Conservation (phyloP, 2,888 invertebrate genomes). For the Tipula confusa region DNA sequence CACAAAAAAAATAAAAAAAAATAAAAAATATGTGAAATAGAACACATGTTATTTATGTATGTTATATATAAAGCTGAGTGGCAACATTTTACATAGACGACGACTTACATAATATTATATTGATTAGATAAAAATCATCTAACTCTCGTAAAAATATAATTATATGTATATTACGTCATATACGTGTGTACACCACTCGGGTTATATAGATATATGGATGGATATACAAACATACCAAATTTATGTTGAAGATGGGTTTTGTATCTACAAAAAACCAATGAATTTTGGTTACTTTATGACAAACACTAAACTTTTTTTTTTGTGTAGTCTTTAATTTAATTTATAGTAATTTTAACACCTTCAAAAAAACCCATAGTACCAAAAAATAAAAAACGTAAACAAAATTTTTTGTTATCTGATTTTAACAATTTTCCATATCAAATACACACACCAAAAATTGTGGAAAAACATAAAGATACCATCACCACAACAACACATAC, state of each 20-base stretch:
- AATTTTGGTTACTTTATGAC: constrained; percentile 25
- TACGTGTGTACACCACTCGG: not conserved
- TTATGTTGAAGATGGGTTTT: too few relatives aligned
- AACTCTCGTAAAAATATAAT: not conserved
- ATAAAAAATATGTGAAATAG: not conserved
- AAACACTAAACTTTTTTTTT: not conserved
- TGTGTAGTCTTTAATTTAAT: constrained; percentile 13
- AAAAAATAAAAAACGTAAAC: not conserved
- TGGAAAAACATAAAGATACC: constrained; percentile 3
- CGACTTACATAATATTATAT: not conserved
- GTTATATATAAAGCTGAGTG: not conserved
- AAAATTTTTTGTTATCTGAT: constrained; percentile 14
- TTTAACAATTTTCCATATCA: constrained; percentile 20
- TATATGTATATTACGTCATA: too few relatives aligned
- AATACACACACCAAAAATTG: not conserved
- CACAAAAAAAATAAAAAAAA: not conserved
- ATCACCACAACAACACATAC: constrained; percentile 10
- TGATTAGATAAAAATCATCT: constrained; percentile 20
- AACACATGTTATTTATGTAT: not conserved
- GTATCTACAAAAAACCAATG: not conserved
- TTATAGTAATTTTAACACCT: constrained; percentile 25
- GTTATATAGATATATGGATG: not conserved
- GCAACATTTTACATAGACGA: not conserved
- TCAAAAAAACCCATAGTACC: not conserved
- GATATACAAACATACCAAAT: not conserved